These are phyloP conservation scores for Melanerpes formicivorus DNA, from an alignment of 2,113 vertebrate genomes.

Conservation along the genomic window DNA sequence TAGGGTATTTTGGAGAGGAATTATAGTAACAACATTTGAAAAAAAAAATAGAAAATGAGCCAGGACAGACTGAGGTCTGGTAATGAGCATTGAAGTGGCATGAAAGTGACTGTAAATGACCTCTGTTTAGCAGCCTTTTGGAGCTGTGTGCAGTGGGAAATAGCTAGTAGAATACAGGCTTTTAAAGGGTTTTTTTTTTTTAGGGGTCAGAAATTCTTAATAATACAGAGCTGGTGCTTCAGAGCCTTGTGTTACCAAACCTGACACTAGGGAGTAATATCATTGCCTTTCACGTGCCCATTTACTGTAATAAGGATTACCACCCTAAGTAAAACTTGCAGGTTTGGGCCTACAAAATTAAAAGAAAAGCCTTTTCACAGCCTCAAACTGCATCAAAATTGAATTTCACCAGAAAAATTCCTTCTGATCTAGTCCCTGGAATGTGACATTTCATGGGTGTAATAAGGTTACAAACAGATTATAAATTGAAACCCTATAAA, in stretches of 20 bases:
- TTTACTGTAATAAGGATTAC: constrained; percentile 68
- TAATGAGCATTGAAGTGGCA: constrained; percentile 23
- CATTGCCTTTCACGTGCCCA: constrained; percentile 39
- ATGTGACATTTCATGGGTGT: constrained; percentile 76
- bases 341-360: constrained; percentile 54
- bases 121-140: constrained; percentile 37
- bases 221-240: constrained; percentile 40
- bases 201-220: constrained; percentile 37
- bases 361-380: constrained; percentile 53
- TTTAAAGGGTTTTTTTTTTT: not conserved
- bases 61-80: not conserved
- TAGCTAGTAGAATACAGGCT: constrained; percentile 31
- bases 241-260: constrained; percentile 38
- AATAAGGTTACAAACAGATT: constrained; percentile 78
- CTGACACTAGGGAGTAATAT: constrained; percentile 57
- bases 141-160: constrained; percentile 11
- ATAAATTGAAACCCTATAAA: constrained; percentile 73
- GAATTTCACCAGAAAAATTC: constrained; percentile 61
- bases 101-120: constrained; percentile 55
- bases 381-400: constrained; percentile 65
- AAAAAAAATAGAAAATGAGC: not conserved
- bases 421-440: constrained; percentile 73
- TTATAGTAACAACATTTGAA: not conserved
- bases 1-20: not conserved
- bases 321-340: constrained; percentile 53